Percentiles rank a stretch among this genome's conserved stretches.
Evolutionary conservation across 1,140 invertebrate species (phyloP).

Genomic region (Amyelois transitella): DNA sequence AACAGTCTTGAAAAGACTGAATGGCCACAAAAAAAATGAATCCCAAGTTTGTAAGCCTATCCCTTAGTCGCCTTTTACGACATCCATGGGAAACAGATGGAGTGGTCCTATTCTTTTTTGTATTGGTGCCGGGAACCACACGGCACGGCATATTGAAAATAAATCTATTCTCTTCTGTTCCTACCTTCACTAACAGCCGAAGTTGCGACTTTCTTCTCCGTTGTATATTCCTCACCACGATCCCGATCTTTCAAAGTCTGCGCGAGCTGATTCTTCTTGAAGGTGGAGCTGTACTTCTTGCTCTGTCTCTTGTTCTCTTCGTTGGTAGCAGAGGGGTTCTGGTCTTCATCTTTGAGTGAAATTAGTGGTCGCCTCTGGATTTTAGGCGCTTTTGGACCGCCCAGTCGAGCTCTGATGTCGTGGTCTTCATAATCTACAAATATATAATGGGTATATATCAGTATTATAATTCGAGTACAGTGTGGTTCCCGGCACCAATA

Average conservation of each 20-base stretch:
- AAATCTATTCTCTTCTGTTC: neutral
- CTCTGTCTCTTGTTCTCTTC: conserved; percentile 63
- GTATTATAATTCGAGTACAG: no score
- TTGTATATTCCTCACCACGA: conserved; percentile 22
- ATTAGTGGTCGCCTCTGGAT: conserved; percentile 45
- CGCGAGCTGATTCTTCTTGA: conserved; percentile 60
- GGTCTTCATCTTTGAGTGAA: conserved; percentile 40
- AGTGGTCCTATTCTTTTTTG: no score
- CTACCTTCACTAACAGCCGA: conserved; percentile 35
- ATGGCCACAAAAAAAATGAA: neutral
- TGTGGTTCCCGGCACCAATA: no score
- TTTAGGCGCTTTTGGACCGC: conserved; percentile 26
- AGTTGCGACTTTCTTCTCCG: conserved; percentile 32
- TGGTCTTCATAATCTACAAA: conserved; percentile 48
- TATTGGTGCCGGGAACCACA: no score
- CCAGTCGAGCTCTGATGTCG: conserved; percentile 15
- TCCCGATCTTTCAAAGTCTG: conserved; percentile 33
- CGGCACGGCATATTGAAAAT: neutral
- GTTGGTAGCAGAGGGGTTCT: conserved; percentile 55
- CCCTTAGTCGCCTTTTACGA: no score
- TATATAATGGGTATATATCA: neutral
- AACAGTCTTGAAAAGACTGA: no score
- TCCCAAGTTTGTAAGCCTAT: no score
- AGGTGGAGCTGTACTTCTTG: conserved; percentile 60
- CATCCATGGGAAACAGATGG: no score